These are phyloP conservation scores for Amphimallon solstitiale DNA, from an alignment of 2,888 invertebrate species.

Conservation along the genomic window DNA sequence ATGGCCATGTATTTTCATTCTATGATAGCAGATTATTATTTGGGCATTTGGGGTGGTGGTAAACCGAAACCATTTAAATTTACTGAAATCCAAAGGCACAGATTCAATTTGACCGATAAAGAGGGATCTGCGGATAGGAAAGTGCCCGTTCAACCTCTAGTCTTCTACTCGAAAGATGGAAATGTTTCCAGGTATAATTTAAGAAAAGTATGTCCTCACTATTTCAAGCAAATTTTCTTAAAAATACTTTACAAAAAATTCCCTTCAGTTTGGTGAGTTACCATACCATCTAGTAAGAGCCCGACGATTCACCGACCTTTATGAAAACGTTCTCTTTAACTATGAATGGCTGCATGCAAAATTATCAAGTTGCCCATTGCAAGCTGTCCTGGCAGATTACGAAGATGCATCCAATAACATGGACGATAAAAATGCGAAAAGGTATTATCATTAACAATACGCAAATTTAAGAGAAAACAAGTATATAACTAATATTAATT, in stretches of 20 bases:
- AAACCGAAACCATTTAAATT: constrained; percentile 95
- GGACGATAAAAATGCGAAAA: constrained; percentile 82
- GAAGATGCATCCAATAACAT: constrained; percentile 90
- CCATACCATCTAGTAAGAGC: constrained; percentile 95
- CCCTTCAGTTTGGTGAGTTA: constrained; percentile 87
- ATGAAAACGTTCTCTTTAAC: constrained; percentile 93
- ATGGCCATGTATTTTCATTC: constrained; percentile 97
- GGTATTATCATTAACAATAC: constrained; percentile 62
- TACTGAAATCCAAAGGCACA: constrained; percentile 94
- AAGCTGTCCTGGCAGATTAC: constrained; percentile 93
- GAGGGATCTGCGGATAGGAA: constrained; percentile 93
- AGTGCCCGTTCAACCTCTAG: constrained; percentile 92
- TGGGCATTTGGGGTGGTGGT: constrained; percentile 97
- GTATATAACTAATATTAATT: constrained; percentile 44
- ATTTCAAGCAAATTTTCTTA: no score
- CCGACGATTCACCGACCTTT: constrained; percentile 88
- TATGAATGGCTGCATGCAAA: constrained; percentile 98
- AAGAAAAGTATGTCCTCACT: constrained; percentile 78
- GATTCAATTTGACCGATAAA: constrained; percentile 86
- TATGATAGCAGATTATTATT: constrained; percentile 96
- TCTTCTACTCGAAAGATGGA: constrained; percentile 91
- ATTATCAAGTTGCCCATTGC: constrained; percentile 92
- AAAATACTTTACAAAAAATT: no score
- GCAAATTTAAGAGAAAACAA: no score
- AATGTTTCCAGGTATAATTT: constrained; percentile 90